Evolutionary conservation across 2,113 vertebrate genomes (phyloP).

Genomic region (Oryzias javanicus): DNA sequence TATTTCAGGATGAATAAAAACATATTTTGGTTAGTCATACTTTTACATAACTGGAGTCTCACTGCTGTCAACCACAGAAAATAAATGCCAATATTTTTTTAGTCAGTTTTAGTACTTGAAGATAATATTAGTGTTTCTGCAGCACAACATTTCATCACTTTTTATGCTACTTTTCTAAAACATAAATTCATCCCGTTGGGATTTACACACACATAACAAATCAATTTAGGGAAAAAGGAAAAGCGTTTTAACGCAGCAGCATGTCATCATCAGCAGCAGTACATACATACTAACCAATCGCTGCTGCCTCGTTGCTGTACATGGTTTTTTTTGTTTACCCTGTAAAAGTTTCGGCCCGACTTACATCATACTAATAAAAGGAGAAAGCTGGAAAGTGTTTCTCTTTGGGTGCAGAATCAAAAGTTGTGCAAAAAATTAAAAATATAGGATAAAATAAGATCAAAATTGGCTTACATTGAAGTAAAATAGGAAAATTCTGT

Average conservation of each 20-base stretch:
- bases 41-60: conserved; percentile 18
- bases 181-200: conserved; percentile 9
- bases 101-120: not conserved
- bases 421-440: not conserved
- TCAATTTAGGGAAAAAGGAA: conserved; percentile 19
- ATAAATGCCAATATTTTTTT: conserved; percentile 3
- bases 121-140: not conserved
- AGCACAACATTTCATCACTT: no score
- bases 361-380: no score
- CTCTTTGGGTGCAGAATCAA: no score
- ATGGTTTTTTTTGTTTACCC: no score
- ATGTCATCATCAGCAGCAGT: conserved; percentile 18
- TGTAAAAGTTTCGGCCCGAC: not conserved
- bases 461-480: no score
- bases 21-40: conserved; percentile 29
- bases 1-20: conserved; percentile 22
- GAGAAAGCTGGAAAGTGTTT: no score
- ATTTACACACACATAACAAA: conserved; percentile 32
- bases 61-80: conserved; percentile 1
- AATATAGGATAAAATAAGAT: no score
- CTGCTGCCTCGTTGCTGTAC: conserved; percentile 21
- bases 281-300: conserved; percentile 18
- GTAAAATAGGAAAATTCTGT: not conserved
- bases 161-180: conserved; percentile 28
- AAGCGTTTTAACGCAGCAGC: conserved; percentile 1